phyloP scores from a whole-genome alignment of 2,113 vertebrate species.

The Phycodurus eques region DNA sequence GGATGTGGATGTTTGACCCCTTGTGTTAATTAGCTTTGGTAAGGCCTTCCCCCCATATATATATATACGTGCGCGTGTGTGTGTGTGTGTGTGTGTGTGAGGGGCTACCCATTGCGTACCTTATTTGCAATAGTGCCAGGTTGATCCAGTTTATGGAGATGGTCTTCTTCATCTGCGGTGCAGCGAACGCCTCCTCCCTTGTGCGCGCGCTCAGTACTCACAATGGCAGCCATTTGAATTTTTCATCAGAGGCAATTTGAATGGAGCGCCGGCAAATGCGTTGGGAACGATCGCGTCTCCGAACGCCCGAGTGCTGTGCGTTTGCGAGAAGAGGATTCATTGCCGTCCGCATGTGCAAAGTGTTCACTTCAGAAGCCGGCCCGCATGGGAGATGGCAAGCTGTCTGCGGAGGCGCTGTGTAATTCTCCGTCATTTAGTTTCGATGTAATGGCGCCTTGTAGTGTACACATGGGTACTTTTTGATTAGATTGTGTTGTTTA shows the following conservation, averaged over 20 bases:
- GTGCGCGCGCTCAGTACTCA: constrained; percentile 70
- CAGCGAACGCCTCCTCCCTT: constrained; percentile 71
- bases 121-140: constrained; percentile 57
- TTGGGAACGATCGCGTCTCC: constrained; percentile 57
- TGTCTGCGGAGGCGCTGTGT: constrained; percentile 38
- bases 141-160: constrained; percentile 47
- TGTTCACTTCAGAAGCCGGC: constrained; percentile 39
- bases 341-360: constrained; percentile 46
- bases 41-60: too few relatives aligned
- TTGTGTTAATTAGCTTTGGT: too few relatives aligned
- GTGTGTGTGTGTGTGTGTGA: neutral
- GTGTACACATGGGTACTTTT: constrained; percentile 14
- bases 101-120: neutral
- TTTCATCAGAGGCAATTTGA: constrained; percentile 69
- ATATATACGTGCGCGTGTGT: too few relatives aligned
- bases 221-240: constrained; percentile 68
- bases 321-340: constrained; percentile 45
- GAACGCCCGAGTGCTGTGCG: constrained; percentile 35
- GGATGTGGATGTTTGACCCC: too few relatives aligned
- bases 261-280: constrained; percentile 67
- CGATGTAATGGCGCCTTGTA: constrained; percentile 5
- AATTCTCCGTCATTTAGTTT: constrained; percentile 32
- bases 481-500: constrained; percentile 7
- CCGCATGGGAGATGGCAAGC: constrained; percentile 46
- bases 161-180: constrained; percentile 62